Conservation (phyloP, 2,797 vertebrate species). For the Pterois miles region DNA sequence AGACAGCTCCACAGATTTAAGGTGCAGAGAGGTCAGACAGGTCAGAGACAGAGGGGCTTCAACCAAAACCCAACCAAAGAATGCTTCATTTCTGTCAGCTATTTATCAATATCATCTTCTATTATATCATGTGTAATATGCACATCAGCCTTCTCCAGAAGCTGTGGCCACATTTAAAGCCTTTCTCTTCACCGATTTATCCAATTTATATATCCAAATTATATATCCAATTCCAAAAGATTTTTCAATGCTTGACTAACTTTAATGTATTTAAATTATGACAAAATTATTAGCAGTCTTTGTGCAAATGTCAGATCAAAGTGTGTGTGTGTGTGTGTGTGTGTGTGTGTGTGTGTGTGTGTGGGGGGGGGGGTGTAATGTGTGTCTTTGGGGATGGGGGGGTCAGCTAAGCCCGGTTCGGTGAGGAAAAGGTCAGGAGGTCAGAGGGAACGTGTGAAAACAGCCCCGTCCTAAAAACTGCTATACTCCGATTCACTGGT, state of each 20-base stretch:
- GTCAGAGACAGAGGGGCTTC: conserved; percentile 23
- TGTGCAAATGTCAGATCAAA: background rate
- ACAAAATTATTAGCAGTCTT: background rate
- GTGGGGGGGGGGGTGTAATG: too few species aligned
- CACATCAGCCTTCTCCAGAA: background rate
- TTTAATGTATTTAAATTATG: too few species aligned
- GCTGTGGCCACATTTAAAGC: background rate
- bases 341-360: too few species aligned
- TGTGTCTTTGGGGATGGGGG: background rate
- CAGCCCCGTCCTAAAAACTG: too few species aligned
- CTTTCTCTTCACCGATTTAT: too few species aligned
- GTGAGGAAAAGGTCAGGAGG: conserved; percentile 4
- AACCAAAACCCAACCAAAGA: background rate
- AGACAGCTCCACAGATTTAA: conserved; percentile 34
- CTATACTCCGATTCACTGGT: too few species aligned
- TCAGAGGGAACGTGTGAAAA: background rate
- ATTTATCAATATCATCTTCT: background rate
- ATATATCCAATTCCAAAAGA: too few species aligned
- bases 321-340: background rate
- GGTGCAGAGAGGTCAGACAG: conserved; percentile 55
- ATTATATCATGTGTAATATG: background rate
- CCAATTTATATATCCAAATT: too few species aligned
- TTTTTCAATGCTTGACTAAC: too few species aligned
- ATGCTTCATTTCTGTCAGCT: too few species aligned
- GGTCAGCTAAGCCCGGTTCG: background rate